Evolutionary conservation across 2,797 vertebrate genomes (phyloP).

Genomic region (Micrastur ruficollis): DNA sequence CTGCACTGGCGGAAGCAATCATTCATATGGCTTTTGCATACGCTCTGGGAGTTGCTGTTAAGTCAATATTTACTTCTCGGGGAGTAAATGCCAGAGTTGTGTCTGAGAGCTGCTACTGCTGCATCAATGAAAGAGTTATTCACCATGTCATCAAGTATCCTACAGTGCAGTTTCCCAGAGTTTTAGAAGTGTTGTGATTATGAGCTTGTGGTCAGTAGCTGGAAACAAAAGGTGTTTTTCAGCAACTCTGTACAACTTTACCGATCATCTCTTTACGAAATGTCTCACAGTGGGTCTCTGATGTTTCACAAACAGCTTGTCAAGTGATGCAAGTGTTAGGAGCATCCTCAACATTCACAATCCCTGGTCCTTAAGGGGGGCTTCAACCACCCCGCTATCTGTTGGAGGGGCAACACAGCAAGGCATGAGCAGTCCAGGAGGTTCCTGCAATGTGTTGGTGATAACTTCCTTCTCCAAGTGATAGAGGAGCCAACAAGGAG

Average conservation of each 20-base stretch:
- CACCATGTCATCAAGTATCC: constrained; percentile 18
- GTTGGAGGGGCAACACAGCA: too few species aligned
- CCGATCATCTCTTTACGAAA: background rate
- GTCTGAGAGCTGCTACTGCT: constrained; percentile 24
- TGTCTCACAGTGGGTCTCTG: background rate
- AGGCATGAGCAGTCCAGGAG: too few species aligned
- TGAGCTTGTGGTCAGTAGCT: constrained; percentile 12
- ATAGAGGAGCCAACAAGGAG: too few species aligned
- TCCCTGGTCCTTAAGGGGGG: too few species aligned
- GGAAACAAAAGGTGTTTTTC: constrained; percentile 38
- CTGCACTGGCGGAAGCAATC: background rate
- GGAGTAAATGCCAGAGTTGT: background rate
- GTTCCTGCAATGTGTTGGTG: too few species aligned
- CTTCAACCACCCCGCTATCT: too few species aligned
- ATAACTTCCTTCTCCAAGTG: too few species aligned
- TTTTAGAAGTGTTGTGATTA: constrained; percentile 36
- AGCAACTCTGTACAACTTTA: background rate
- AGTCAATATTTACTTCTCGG: constrained; percentile 38
- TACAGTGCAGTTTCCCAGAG: constrained; percentile 35
- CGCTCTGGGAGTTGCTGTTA: constrained; percentile 1
- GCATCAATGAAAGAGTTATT: constrained; percentile 33
- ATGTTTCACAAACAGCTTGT: background rate
- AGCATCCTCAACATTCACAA: too few species aligned
- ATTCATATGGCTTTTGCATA: background rate
- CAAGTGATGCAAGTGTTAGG: background rate